Base-by-base conservation (phyloP, 1,140 invertebrate genomes). In the Eumeta japonica region DNA sequence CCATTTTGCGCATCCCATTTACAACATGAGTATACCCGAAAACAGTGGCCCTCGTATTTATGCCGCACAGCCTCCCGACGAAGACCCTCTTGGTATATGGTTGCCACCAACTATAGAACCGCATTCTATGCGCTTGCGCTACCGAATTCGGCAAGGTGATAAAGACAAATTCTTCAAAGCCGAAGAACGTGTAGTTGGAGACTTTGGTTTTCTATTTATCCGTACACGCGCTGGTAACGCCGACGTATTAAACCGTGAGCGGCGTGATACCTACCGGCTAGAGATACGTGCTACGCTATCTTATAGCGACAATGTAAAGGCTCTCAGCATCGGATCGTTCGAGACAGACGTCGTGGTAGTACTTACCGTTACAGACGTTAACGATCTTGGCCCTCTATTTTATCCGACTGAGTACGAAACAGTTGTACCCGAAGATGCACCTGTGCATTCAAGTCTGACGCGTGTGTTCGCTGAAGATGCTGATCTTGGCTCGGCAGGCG, bases 301-400 rank as follows among this genome's bases (percentile, higher is more conserved):
- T n/a, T n/a, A n/a, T n/a, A n/a, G n/a, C n/a, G n/a, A n/a, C n/a
- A n/a, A n/a, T n/a, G n/a, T n/a, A n/a, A 81, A 79, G 11, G 81
- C 67, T 5, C 76, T 78, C 42, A 70, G 76, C 14, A 81, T 82
- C 45, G 82, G 81, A 28, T 61, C 78, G 30, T 58, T 84, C 28
- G 87, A 90, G 43, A 80, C 88, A 1, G 84, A 88, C 43, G 81
- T 89, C 2, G 83, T 79, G 11, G 85, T 97, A 11, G 75, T 81
- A 16, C 84, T 97, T n/a, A 83, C 79, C 31, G 83, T 97, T 7
- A 71, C 89, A 19, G 94, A 97, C 73, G 86, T 85, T 11, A 97
- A 97, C 73, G 94, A 97, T 74, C 79, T 97, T 19, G 92, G 85
- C 66, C 94, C 94, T 3, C 67, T 96, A 2, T 97, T 97, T 70